These are phyloP conservation scores for Lycaena phlaeas DNA, from an alignment of 2,888 invertebrate genomes.

Conservation along the genomic window DNA sequence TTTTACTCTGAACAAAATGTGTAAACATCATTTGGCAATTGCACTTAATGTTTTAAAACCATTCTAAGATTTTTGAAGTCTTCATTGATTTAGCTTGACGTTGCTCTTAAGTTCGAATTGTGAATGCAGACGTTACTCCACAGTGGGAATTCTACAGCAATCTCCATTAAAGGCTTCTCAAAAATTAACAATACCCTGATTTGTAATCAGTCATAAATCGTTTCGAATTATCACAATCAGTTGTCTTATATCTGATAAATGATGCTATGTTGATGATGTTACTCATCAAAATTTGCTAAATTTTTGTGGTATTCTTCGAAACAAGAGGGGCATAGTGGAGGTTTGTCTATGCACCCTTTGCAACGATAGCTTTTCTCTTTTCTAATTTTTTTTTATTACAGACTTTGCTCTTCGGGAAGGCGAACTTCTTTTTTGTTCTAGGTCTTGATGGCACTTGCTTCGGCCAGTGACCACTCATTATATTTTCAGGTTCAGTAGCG, in stretches of 20 bases:
- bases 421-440: conserved; percentile 12
- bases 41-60: too few relatives aligned
- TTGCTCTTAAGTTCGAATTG: too few relatives aligned
- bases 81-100: too few relatives aligned
- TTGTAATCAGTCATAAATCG: background rate
- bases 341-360: conserved; percentile 18
- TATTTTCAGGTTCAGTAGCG: background rate
- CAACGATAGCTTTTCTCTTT: conserved; percentile 17
- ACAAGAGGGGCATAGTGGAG: conserved; percentile 19
- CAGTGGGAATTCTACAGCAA: too few relatives aligned
- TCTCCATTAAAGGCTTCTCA: too few relatives aligned
- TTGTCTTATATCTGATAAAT: conserved; percentile 8
- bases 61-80: too few relatives aligned
- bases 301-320: conserved; percentile 9
- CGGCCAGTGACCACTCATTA: conserved; percentile 17
- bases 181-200: conserved; percentile 10
- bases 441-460: conserved; percentile 13
- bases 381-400: conserved; percentile 18
- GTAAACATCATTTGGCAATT: too few relatives aligned
- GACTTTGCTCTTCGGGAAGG: conserved; percentile 19
- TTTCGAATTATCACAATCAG: background rate
- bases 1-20: too few relatives aligned
- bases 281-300: background rate
- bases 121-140: too few relatives aligned
- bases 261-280: too few relatives aligned